Conservation (phyloP, 2,113 vertebrate genomes). For the Hyaena hyaena region DNA sequence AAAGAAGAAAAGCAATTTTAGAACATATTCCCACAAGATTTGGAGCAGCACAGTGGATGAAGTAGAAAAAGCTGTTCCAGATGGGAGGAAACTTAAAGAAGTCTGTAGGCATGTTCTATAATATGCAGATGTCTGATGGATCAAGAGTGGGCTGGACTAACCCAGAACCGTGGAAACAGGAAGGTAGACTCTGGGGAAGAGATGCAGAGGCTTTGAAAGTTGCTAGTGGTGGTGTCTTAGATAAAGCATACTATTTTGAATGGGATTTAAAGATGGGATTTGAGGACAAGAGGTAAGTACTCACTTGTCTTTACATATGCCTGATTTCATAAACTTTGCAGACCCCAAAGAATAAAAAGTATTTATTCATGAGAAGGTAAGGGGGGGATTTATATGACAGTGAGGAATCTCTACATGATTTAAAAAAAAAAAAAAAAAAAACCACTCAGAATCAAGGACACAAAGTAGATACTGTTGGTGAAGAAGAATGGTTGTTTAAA, state of each 20-base stretch:
- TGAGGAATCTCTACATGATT: neutral
- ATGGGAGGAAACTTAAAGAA: slow-evolving; percentile 64
- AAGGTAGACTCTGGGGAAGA: neutral
- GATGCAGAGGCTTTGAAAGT: neutral
- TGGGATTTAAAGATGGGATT: slow-evolving; percentile 44
- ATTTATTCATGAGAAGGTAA: slow-evolving; percentile 32
- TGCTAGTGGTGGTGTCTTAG: neutral
- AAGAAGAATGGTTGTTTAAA: neutral
- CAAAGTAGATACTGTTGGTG: neutral
- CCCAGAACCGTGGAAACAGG: neutral
- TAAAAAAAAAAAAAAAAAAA: neutral
- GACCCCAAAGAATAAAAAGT: slow-evolving; percentile 27
- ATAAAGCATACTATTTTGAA: neutral
- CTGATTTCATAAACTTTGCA: slow-evolving; percentile 44
- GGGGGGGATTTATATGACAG: neutral
- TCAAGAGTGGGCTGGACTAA: neutral
- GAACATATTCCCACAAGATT: slow-evolving; percentile 60
- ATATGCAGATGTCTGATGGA: slow-evolving; percentile 34
- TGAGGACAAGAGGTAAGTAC: neutral
- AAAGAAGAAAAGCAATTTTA: slow-evolving; percentile 70
- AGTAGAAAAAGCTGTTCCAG: slow-evolving; percentile 64
- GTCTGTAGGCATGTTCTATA: slow-evolving; percentile 49
- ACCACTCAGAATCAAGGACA: neutral
- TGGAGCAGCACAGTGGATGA: slow-evolving; percentile 51
- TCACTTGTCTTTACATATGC: slow-evolving; percentile 20